Conservation (phyloP, 2,888 invertebrate genomes). For the Alentia gelatinosa region DNA sequence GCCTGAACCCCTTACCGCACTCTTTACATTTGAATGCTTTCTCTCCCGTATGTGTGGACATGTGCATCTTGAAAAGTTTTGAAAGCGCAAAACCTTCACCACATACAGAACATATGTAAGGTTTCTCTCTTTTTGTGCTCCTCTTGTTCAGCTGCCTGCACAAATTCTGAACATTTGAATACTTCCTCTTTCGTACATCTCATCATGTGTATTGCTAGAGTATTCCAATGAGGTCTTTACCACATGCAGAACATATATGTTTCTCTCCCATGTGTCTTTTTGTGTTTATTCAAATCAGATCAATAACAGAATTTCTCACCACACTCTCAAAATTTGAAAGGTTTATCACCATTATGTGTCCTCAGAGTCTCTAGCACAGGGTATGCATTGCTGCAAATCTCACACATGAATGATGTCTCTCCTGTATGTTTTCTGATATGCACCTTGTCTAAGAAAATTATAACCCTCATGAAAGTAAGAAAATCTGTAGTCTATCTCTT, state of each 20-base stretch:
- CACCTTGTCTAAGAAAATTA: background rate
- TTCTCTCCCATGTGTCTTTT: too few species aligned
- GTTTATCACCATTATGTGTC: background rate
- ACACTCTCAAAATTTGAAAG: too few species aligned
- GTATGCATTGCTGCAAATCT: background rate
- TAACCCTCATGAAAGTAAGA: background rate
- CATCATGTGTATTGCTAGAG: too few species aligned
- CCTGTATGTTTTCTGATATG: background rate
- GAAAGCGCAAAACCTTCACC: background rate
- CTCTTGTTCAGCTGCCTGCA: background rate
- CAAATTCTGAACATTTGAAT: background rate
- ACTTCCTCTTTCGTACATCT: too few species aligned
- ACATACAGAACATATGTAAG: background rate
- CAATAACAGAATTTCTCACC: too few species aligned
- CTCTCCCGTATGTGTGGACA: background rate
- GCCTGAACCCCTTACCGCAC: background rate
- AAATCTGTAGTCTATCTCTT: background rate
- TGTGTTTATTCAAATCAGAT: too few species aligned
- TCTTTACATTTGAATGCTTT: background rate
- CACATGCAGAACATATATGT: too few species aligned
- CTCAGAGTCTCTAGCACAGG: background rate
- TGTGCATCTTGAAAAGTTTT: background rate
- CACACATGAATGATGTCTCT: background rate
- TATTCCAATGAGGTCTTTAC: too few species aligned
- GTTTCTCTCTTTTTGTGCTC: background rate